Evolutionary conservation across 2,113 vertebrate genomes (phyloP), one percentile per base, ranked within the genome.

Genomic region (Mormoops blainvillei): DNA sequence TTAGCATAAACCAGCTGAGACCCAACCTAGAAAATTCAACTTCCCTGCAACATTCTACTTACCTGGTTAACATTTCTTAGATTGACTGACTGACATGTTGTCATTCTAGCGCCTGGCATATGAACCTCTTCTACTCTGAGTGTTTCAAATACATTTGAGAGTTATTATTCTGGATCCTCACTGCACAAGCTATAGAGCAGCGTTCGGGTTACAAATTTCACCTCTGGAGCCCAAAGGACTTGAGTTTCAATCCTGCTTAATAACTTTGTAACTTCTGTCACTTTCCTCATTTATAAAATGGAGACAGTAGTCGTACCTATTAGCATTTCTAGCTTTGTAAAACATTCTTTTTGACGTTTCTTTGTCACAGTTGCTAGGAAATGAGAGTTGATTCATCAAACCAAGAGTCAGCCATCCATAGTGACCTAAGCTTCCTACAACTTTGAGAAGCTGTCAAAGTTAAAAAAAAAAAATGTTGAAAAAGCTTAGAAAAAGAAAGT

Each of bases 121-220:
- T 19, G 36, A 61, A 20, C 16, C 67, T 82, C 38, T 41, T 70
- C 52, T 63, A 61, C 61, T 88, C 9, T 56, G 78, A 88, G 31
- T 68, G 68, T 77, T 95, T 93, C 87, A 95, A 95, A 61, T 73
- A 65, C 19, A 71, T 20, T 22, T 76, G 31, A 88, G 81, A 54
- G 63, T 50, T 31, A 36, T 13, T n/a, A 12, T 43, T 63, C 63
- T 80, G 26, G 22, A 1, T 50, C 50, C 78, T 73, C 22, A 56
- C 68, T 65, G 41, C 28, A 84, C 41, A 33, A 0, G 45, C 48
- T 41, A 3, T 5, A 91, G 54, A 89, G 81, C 9, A 52, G 18
- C 4, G 2, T 67, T 68, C 33, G 68, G 15, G 45, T 89, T 84
- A 54, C 87, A 89, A 87, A 83, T 45, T 43, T 43, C 24, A 91